Percentiles rank a stretch among this genome's conserved stretches.
Conservation (phyloP, 1,140 invertebrate species). For the Rhynchophorus ferrugineus region DNA sequence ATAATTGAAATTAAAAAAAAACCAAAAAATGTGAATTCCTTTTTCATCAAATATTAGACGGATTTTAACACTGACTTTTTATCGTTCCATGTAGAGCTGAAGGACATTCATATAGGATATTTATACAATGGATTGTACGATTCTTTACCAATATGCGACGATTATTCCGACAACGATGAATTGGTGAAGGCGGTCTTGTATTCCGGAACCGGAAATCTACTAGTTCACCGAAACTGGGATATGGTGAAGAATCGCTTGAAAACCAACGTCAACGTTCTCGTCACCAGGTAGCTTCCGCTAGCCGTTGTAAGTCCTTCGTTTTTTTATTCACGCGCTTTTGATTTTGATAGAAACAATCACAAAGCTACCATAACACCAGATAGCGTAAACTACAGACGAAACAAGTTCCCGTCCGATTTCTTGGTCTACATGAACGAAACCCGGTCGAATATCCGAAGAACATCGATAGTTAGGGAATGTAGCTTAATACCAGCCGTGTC, state of each 20-base stretch:
- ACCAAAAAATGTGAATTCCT: no score
- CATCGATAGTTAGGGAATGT: slow-evolving; percentile 36
- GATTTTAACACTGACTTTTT: no score
- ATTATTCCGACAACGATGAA: slow-evolving; percentile 37
- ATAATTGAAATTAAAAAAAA: no score
- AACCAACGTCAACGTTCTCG: slow-evolving; percentile 29
- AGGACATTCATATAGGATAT: slow-evolving; percentile 37
- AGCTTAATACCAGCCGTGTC: slow-evolving; percentile 35
- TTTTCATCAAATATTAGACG: no score
- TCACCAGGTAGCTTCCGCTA: slow-evolving; percentile 34
- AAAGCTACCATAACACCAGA: slow-evolving; percentile 36
- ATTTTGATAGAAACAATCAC: slow-evolving; percentile 34
- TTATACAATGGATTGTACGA: slow-evolving; percentile 31
- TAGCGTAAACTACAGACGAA: slow-evolving; percentile 36
- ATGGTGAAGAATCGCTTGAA: slow-evolving; percentile 34
- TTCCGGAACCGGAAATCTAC: slow-evolving; percentile 35
- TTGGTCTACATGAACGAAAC: slow-evolving; percentile 39
- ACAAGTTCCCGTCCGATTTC: slow-evolving; percentile 30
- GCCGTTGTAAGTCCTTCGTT: neutral
- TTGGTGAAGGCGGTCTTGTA: slow-evolving; percentile 36
- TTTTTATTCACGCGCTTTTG: no score
- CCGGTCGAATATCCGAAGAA: slow-evolving; percentile 35
- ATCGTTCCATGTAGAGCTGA: slow-evolving; percentile 37
- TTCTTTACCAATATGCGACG: slow-evolving; percentile 30
- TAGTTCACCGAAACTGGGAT: slow-evolving; percentile 34